Percentiles rank a stretch among this genome's conserved stretches.
These are phyloP conservation scores for Panthera leo DNA, from an alignment of 2,113 vertebrate genomes.

Conservation along the genomic window DNA sequence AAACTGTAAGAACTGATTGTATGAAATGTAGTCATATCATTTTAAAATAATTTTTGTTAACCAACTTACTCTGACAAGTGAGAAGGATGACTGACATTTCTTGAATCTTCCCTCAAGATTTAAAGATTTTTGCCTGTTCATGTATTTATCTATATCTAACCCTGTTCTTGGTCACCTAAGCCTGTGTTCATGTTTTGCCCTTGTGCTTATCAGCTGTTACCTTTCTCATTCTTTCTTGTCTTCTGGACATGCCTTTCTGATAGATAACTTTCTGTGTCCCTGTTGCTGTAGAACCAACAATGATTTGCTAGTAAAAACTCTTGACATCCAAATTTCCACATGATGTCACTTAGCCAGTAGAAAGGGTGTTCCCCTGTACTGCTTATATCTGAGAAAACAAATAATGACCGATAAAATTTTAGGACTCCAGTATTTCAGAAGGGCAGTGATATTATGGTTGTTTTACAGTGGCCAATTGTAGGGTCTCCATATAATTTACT, in stretches of 20 bases:
- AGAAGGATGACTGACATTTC: background rate
- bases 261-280: background rate
- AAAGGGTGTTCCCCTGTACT: background rate
- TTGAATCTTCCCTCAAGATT: background rate
- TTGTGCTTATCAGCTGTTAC: background rate
- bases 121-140: background rate
- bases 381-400: background rate
- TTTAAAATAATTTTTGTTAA: background rate
- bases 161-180: background rate
- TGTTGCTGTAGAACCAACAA: background rate
- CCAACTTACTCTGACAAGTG: background rate
- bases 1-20: conserved; percentile 92
- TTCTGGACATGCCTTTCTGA: background rate
- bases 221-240: background rate
- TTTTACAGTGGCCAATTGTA: background rate
- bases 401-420: background rate
- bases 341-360: background rate
- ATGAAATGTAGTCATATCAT: background rate
- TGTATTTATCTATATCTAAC: background rate
- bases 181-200: background rate
- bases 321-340: background rate
- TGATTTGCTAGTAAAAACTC: background rate
- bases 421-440: background rate
- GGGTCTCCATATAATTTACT: background rate
- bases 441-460: background rate